Evolutionary conservation across 2,113 vertebrate genomes (phyloP), one percentile per base, ranked within the genome.

Genomic region (Colistium nudipinnis): DNA sequence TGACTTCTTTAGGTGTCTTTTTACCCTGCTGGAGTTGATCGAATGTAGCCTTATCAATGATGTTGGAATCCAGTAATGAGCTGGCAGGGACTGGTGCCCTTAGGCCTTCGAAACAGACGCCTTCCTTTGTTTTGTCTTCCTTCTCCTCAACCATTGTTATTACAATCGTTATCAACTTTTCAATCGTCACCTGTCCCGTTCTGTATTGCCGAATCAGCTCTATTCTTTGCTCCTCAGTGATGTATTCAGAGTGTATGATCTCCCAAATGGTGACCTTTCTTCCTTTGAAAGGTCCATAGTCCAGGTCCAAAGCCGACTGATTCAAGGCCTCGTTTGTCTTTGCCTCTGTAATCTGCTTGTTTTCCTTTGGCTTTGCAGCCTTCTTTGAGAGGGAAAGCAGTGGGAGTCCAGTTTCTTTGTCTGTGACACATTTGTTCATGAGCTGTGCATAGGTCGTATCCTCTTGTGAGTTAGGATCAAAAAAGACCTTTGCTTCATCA

Each of bases 161-260:
- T 1, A 99, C 82, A 1, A 98, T 96, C 68, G 85, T 98, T 59
- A 98, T 95, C 63, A 99, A 71, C 84, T 90, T 96, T 87, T 99
- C 97, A 1, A 99, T 94, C 0, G 98, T 98, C 53, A 98, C 94
- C 24, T 92, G 94, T 38, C 97, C 96, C 0, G 90, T 94, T 86
- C 94, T 94, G 88, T 95, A 99, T 79, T 96, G 95, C 0, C 94
- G 92, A 7, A 99, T 94, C 4, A 99, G 86, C 31, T 98, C 93
- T 16, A 90, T 87, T 53, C 95, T 91, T 86, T 98, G 96, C 49
- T 95, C 96, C 53, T 95, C 95, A 0, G 95, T 95, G 72, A 99
- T 94, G 86, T 98, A 98, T 39, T 98, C 94, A 0, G 97, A 99
- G 83, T 95, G 92, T 20, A 99, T 95, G 62, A 99, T 92, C 49